These are phyloP conservation scores for Pachyrhynchus sulphureomaculatus DNA, from an alignment of 1,140 invertebrate species.

Conservation along the genomic window DNA sequence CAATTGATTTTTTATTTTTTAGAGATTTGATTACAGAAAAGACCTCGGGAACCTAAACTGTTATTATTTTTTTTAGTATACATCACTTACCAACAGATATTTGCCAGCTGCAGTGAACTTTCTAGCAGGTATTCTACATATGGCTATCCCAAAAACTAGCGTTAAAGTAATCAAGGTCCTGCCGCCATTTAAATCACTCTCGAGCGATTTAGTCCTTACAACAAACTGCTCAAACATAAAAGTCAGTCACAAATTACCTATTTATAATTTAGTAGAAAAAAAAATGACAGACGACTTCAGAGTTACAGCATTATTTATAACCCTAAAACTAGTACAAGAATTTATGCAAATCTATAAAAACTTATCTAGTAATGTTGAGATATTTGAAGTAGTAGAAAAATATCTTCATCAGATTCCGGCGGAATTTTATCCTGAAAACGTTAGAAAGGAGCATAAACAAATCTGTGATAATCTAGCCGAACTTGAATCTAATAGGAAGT, in stretches of 20 bases:
- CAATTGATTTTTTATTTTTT: too few species aligned
- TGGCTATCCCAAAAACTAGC: slow-evolving; percentile 60
- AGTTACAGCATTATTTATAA: slow-evolving; percentile 57
- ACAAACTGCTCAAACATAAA: slow-evolving; percentile 51
- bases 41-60: too few species aligned
- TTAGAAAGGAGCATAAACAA: slow-evolving; percentile 54
- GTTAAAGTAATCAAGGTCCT: slow-evolving; percentile 60
- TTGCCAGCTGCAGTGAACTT: slow-evolving; percentile 78
- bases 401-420: slow-evolving; percentile 57
- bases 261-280: slow-evolving; percentile 57
- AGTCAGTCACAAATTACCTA: slow-evolving; percentile 49
- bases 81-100: slow-evolving; percentile 76
- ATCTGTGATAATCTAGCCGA: slow-evolving; percentile 55
- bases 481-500: slow-evolving; percentile 56
- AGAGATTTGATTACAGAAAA: too few species aligned
- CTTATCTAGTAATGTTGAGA: slow-evolving; percentile 46
- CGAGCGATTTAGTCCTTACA: slow-evolving; percentile 59
- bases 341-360: slow-evolving; percentile 47
- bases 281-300: slow-evolving; percentile 63
- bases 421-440: slow-evolving; percentile 63
- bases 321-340: slow-evolving; percentile 59
- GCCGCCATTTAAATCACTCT: slow-evolving; percentile 65
- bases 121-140: slow-evolving; percentile 67
- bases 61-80: slow-evolving; percentile 73
- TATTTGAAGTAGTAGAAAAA: slow-evolving; percentile 55